A percentile compares a stretch with the other conserved stretches of the same genome.
phyloP scores from a whole-genome alignment of 2,113 vertebrate species.

The Setophaga coronata region DNA sequence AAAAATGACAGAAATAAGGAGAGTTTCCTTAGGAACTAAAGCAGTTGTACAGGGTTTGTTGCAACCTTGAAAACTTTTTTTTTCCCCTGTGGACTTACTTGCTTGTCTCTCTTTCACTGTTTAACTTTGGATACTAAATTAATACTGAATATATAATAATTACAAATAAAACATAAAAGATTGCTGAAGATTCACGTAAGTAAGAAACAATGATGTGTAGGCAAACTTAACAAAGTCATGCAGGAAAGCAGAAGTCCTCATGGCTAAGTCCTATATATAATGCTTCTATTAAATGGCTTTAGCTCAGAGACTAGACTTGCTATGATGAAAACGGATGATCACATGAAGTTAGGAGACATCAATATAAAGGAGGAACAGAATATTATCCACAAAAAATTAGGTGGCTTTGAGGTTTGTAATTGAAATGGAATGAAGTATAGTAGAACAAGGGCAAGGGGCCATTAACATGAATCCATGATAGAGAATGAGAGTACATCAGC shows the following conservation, averaged over 20 bases:
- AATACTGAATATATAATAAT: background rate
- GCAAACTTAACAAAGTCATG: background rate
- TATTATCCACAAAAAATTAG: conserved; percentile 27
- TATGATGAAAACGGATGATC: conserved; percentile 21
- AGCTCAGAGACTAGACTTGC: background rate
- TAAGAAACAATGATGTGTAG: rapidly evolving
- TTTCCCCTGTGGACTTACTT: rapidly evolving
- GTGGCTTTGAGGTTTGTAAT: conserved; percentile 39
- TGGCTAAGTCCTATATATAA: background rate
- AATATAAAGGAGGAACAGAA: conserved; percentile 21
- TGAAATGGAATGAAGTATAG: conserved; percentile 44
- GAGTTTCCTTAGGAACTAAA: background rate
- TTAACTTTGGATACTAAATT: background rate
- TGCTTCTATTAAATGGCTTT: background rate
- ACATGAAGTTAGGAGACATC: background rate
- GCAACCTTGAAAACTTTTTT: background rate
- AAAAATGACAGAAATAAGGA: background rate
- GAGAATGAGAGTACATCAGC: background rate
- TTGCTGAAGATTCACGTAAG: background rate
- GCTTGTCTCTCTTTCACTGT: background rate
- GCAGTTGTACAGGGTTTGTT: background rate
- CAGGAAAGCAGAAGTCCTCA: background rate
- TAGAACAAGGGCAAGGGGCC: conserved; percentile 22
- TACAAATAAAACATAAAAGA: background rate
- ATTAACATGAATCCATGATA: conserved; percentile 27